Conservation (phyloP, 2,888 invertebrate genomes). For the Xiphydria camelus region DNA sequence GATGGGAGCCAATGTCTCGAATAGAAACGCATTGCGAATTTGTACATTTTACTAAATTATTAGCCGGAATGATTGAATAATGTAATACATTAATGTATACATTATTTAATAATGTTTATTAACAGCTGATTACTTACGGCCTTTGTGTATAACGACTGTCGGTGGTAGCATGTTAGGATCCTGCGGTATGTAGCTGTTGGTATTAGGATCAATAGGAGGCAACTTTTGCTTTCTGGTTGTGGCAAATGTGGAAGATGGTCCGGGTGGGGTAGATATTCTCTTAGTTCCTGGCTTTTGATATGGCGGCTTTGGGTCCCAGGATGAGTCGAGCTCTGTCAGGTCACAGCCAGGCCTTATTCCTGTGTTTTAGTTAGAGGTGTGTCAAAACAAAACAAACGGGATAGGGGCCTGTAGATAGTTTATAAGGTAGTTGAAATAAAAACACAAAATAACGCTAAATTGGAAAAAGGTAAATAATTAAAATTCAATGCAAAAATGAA, state of each 20-base stretch:
- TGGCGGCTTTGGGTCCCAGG: slow-evolving; percentile 61
- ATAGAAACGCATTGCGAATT: no score
- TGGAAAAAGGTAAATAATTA: no score
- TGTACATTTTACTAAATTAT: no score
- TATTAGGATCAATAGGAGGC: slow-evolving; percentile 59
- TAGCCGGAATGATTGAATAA: no score
- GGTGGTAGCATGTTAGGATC: slow-evolving; percentile 63
- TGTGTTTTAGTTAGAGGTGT: slow-evolving; percentile 54
- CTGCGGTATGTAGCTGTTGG: slow-evolving; percentile 63
- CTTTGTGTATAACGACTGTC: slow-evolving; percentile 61
- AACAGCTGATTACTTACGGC: slow-evolving; percentile 56
- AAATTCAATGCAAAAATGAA: no score
- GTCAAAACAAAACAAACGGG: slow-evolving; percentile 52
- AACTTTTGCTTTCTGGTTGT: slow-evolving; percentile 48
- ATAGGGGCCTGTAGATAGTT: no score
- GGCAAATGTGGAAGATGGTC: slow-evolving; percentile 34
- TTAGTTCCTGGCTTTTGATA: slow-evolving; percentile 50
- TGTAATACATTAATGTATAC: no score
- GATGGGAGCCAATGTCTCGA: no score
- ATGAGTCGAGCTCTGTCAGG: slow-evolving; percentile 75
- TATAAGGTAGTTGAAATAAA: no score
- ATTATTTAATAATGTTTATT: no score
- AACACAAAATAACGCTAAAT: no score
- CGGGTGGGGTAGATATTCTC: slow-evolving; percentile 47
- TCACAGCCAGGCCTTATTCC: slow-evolving; percentile 83